Percentiles rank a stretch among this genome's conserved stretches.
These are phyloP conservation scores for Sinocyclocheilus anshuiensis DNA, from an alignment of 2,113 vertebrate genomes.

Conservation along the genomic window DNA sequence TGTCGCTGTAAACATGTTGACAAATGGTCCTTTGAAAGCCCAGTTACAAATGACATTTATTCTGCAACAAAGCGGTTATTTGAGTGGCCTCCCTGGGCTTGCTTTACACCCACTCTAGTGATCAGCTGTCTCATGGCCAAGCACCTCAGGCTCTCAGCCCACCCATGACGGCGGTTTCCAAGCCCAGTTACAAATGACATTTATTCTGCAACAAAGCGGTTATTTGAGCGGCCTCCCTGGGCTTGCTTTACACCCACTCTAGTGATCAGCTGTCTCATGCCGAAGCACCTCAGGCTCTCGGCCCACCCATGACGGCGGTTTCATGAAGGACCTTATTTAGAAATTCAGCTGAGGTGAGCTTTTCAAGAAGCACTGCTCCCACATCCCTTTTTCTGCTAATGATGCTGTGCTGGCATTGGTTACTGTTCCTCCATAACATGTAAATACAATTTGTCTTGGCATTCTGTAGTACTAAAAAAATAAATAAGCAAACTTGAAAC, in stretches of 20 bases:
- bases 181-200: too few species aligned
- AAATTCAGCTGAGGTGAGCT: slow-evolving; percentile 75
- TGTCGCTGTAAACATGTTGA: slow-evolving; percentile 79
- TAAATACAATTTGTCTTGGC: slow-evolving; percentile 82
- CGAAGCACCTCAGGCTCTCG: too few species aligned
- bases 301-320: slow-evolving; percentile 46
- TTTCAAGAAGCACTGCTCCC: slow-evolving; percentile 69
- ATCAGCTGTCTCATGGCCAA: too few species aligned
- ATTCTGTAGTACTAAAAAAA: slow-evolving; percentile 63
- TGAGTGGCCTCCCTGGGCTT: too few species aligned
- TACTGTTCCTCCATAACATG: slow-evolving; percentile 73
- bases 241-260: too few species aligned
- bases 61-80: too few species aligned
- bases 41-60: too few species aligned
- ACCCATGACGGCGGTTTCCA: slow-evolving; percentile 51
- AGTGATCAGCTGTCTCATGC: too few species aligned
- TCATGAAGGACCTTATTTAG: slow-evolving; percentile 78
- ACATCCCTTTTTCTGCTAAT: slow-evolving; percentile 59
- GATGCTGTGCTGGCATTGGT: slow-evolving; percentile 73
- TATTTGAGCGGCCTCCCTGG: too few species aligned
- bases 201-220: too few species aligned
- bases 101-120: too few species aligned
- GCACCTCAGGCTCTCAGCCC: too few species aligned
- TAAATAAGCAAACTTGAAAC: slow-evolving; percentile 40
- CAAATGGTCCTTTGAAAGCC: slow-evolving; percentile 76